Conservation (phyloP, 2,797 vertebrate species). For the Buphagus erythrorhynchus region DNA sequence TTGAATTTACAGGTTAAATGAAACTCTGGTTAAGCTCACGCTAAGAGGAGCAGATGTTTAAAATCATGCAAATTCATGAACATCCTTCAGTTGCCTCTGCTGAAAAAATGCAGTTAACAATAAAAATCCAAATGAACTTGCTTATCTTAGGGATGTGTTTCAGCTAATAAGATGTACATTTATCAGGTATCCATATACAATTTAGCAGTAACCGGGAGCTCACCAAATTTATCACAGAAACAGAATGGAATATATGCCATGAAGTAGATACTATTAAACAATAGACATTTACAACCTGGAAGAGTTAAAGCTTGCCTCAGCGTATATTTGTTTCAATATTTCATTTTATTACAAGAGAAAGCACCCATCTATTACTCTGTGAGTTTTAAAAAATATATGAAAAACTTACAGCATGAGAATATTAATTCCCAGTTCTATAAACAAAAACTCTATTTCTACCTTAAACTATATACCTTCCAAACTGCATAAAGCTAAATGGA, state of each 20-base stretch:
- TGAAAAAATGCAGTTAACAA: conserved; percentile 75
- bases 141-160: conserved; percentile 55
- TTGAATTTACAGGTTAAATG: conserved; percentile 24
- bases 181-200: conserved; percentile 41
- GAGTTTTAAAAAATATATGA: background rate
- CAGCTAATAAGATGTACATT: conserved; percentile 17
- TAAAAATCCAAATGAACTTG: conserved; percentile 66
- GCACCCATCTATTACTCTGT: background rate
- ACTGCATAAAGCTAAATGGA: background rate
- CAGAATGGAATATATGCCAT: background rate
- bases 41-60: conserved; percentile 74
- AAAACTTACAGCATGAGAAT: background rate
- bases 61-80: conserved; percentile 67
- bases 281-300: conserved; percentile 47
- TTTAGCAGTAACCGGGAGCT: conserved; percentile 10
- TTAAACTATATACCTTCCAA: background rate
- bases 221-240: conserved; percentile 26
- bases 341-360: conserved; percentile 41
- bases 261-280: conserved; percentile 35
- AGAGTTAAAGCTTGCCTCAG: conserved; percentile 39
- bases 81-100: conserved; percentile 56
- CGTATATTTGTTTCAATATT: background rate
- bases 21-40: conserved; percentile 33
- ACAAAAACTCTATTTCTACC: background rate
- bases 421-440: background rate